phyloP scores from a whole-genome alignment of 2,797 vertebrate species.

The Hapalemur alaotrensis region DNA sequence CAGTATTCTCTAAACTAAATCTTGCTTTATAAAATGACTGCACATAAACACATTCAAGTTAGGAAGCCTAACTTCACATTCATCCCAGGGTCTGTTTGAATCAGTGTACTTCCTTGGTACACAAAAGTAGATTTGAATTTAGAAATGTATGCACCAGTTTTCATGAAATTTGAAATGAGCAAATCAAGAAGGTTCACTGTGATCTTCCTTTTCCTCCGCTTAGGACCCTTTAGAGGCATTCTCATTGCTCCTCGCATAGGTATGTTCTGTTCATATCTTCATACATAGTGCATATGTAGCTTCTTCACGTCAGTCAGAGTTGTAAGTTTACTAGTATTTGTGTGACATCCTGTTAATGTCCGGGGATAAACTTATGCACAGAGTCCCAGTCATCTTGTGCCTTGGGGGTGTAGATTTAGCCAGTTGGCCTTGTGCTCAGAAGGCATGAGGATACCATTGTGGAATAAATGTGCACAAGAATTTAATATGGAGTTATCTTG shows the following conservation, averaged over 20 bases:
- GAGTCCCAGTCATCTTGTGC: background rate
- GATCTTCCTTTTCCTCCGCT: background rate
- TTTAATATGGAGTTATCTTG: background rate
- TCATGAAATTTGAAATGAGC: background rate
- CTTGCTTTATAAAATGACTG: background rate
- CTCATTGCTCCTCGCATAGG: background rate
- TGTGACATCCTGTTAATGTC: background rate
- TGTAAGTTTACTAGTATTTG: background rate
- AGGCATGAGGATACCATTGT: accelerated
- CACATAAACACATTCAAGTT: background rate
- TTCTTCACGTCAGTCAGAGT: background rate
- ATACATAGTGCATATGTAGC: accelerated
- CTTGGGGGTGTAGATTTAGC: background rate
- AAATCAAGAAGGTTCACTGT: background rate
- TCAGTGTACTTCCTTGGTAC: background rate
- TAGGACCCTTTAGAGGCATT: background rate
- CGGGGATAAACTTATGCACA: background rate
- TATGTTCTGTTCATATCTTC: background rate
- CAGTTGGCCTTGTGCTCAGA: background rate
- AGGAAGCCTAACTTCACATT: background rate
- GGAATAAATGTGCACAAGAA: too few species aligned
- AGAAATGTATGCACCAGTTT: background rate
- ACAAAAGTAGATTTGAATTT: background rate
- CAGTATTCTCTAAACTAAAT: background rate
- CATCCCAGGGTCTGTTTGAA: background rate